Percentiles rank a stretch among this genome's conserved stretches.
Conservation (phyloP, 2,113 vertebrate species). For the Xenopus laevis region DNA sequence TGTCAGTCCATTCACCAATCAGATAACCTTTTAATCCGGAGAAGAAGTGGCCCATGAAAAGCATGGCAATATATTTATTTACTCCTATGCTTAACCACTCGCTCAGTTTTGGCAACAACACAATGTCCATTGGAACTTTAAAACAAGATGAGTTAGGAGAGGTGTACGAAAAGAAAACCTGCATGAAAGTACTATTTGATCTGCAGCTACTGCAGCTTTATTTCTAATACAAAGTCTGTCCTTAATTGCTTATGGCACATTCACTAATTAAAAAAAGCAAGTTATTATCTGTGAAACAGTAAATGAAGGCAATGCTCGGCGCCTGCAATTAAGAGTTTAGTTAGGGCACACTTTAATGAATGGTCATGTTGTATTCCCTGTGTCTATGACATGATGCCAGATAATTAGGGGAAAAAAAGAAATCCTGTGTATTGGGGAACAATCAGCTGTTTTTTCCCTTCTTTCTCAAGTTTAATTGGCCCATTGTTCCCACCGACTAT, state of each 20-base stretch:
- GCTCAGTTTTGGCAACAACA: not conserved
- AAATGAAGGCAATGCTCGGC: constrained; percentile 1
- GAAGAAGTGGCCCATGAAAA: constrained; percentile 3
- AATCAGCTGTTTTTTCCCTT: constrained; percentile 56
- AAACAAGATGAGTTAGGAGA: no score
- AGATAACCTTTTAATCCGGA: constrained; percentile 41
- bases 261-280: no score
- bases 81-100: not conserved
- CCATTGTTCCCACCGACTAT: constrained; percentile 73
- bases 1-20: constrained; percentile 39
- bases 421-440: constrained; percentile 70
- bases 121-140: not conserved
- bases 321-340: constrained; percentile 44
- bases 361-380: constrained; percentile 63
- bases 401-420: constrained; percentile 69
- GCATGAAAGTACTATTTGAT: no score
- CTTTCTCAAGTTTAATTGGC: constrained; percentile 69
- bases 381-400: constrained; percentile 56
- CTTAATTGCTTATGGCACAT: no score
- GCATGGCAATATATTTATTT: constrained; percentile 12
- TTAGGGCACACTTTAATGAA: constrained; percentile 61
- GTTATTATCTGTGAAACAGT: not conserved
- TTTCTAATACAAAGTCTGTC: no score
- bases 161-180: no score
- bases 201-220: no score